Percentiles rank a stretch among this genome's conserved stretches.
Evolutionary conservation across 2,888 invertebrate genomes (phyloP).

Genomic region (Leptopilina drosophilae): DNA sequence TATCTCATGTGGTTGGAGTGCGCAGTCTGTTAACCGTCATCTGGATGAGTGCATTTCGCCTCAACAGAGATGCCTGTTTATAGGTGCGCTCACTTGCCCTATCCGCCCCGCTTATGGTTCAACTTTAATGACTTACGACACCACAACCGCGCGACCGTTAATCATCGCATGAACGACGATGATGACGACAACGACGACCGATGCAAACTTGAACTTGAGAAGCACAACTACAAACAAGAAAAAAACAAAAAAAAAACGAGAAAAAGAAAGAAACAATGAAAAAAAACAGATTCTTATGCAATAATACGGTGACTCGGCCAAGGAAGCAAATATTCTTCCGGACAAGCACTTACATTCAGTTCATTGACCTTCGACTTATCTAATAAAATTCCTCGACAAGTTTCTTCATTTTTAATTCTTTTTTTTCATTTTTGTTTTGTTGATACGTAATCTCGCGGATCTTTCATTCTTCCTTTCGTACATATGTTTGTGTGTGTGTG

Average conservation of each 20-base stretch:
- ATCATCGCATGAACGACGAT: constrained; percentile 68
- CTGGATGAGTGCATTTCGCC: constrained; percentile 34
- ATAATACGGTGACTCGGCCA: constrained; percentile 24
- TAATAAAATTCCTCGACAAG: background rate
- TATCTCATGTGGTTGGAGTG: constrained; percentile 23
- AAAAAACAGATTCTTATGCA: constrained; percentile 29
- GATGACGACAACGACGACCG: constrained; percentile 51
- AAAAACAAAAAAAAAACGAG: too few species aligned
- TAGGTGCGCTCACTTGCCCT: constrained; percentile 44
- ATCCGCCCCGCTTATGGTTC: constrained; percentile 56
- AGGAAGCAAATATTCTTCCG: constrained; percentile 25
- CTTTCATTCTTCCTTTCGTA: background rate
- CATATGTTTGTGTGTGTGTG: too few species aligned
- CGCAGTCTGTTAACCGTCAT: constrained; percentile 29
- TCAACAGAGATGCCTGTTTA: constrained; percentile 17
- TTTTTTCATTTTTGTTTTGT: too few species aligned
- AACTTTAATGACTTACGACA: constrained; percentile 70
- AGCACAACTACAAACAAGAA: too few species aligned
- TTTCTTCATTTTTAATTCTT: background rate
- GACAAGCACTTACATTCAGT: constrained; percentile 19
- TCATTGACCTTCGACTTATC: constrained; percentile 34
- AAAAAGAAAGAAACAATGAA: too few species aligned
- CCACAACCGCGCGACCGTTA: constrained; percentile 69
- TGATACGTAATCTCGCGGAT: background rate
- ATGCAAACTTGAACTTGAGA: constrained; percentile 50